Base-by-base conservation (phyloP, 1,140 invertebrate genomes). In the Bombus waltoni region DNA sequence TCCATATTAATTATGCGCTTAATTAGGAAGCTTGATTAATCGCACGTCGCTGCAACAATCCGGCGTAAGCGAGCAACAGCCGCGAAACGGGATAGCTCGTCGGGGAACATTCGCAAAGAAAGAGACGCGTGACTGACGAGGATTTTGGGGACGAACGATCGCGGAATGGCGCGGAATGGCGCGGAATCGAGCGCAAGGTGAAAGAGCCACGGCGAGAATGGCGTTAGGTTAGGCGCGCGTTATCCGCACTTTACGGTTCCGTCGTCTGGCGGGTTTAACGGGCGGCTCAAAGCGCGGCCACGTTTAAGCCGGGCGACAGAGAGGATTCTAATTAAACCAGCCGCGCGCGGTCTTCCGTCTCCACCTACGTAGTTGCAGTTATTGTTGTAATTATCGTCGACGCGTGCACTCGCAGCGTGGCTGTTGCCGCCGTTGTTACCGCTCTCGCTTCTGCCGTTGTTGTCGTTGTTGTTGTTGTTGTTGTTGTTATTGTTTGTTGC, bases 381-480 rank as follows among this genome's bases (percentile, higher is more conserved):
- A 92, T 92, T 92, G 89, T 92, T 92, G 91, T 92, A 92, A 92
- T 92, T 92, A 92, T 92, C 91, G 91, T 92, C 89, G 91, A 83
- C 90, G 90, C 90, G 90, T 91, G 90, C 81, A 91, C 66, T 81
- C 68, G 57, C 86, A 85, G 76, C 65, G 28, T 87, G 62, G 72
- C 78, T 65, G 83, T 80, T 78, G 70, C 44, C 42, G 85, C 40
- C 65, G 81, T 66, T 65, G 82, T 85, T 66, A 72, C 65, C 65
- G 86, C 57, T 44, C 66, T 47, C 40, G 75, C 38, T 72, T 5
- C 38, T 11, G 5, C 22, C 66, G 66, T 65, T 70, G 53, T 47
- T 32, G 75, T 75, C 62, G 62, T 62, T 28, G 66, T 73, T 70
- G 82, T 82, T 79, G 85, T 89, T 89, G 76, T 87, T 87, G 89